Base-by-base conservation (phyloP, 2,888 invertebrate genomes). In the Sphaeridia pumilis region DNA sequence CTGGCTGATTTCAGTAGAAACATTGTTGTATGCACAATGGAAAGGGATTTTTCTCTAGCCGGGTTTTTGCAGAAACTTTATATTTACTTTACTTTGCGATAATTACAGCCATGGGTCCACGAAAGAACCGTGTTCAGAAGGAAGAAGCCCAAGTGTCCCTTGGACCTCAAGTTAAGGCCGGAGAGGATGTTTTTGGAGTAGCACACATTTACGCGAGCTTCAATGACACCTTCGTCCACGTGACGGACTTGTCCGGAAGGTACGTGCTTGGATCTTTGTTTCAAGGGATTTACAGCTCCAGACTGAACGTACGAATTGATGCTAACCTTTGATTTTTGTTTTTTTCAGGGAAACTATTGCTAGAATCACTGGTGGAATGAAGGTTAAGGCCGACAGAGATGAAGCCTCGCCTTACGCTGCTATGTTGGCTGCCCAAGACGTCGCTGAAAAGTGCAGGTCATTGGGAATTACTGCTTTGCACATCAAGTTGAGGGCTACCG, bases 341-440 rank as follows among this genome's bases (percentile, higher is more conserved):
- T 7, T 17, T 14, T 35, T 26, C 17, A 55, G 55, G 28, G 55
- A 55, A 55, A 55, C 55, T 14, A 55, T 55, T 44, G 48, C 55
- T 21, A 46, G 55, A 28, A 55, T 55, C 24, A 55, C 55, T n/a
- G 55, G 55, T 17, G 55, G 55, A 20, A 55, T 55, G 55, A 55
- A 55, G 35, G 98, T 99, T 44, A 98, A 98, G 76, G 98, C 98
- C 67, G 98, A 99, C 77, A 84, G 98, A 78, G 98, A 98, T 75
- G 98, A 98, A 75, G 93, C 98, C 61, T 97, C 97, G 44, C 98
- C 98, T 45, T 99, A 98, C 71, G 98, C 98, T 69, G 98, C 98
- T 82, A 99, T 98, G 98, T 92, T 98, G 76, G 98, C 98, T 2
- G 58, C 58, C 26, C 56, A 87, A 87, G 98, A 99, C 78, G 98